These are phyloP conservation scores for Chinchilla lanigera DNA, from an alignment of 2,113 vertebrate genomes.

Conservation along the genomic window DNA sequence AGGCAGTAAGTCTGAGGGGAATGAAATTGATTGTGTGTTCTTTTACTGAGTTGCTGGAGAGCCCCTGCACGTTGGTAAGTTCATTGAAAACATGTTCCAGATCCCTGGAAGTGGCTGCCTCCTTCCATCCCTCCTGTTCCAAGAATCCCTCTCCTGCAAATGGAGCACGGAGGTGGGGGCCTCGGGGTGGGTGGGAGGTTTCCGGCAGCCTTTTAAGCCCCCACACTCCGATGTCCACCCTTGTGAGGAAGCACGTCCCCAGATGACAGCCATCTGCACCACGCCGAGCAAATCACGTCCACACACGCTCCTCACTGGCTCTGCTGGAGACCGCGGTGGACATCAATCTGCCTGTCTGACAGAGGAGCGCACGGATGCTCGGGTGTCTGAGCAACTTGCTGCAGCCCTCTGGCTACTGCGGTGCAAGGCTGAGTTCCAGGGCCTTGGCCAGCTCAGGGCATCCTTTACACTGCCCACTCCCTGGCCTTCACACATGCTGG, in stretches of 20 bases:
- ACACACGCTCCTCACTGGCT: accelerated
- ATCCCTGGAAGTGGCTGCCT: not conserved
- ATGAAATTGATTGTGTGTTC: not conserved
- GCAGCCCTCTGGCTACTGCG: not conserved
- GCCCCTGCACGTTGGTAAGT: not conserved
- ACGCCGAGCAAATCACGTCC: not conserved
- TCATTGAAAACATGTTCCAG: not conserved
- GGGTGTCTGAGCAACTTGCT: not conserved
- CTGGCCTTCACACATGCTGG: accelerated
- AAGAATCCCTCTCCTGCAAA: not conserved
- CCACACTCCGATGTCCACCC: slow-evolving; percentile 2
- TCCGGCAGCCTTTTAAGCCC: not conserved
- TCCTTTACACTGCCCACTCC: not conserved
- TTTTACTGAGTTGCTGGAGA: not conserved
- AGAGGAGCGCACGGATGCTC: not conserved
- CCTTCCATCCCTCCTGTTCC: not conserved
- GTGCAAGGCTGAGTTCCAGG: not conserved
- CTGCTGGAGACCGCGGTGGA: not conserved
- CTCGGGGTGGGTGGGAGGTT: too few species aligned
- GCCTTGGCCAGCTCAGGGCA: accelerated
- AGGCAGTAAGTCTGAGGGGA: not conserved
- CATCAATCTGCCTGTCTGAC: not conserved
- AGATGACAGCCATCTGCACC: slow-evolving; percentile 8
- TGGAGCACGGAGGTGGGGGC: not conserved
- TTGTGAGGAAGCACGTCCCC: not conserved